Conservation (phyloP, 2,113 vertebrate genomes). For the Diadophis punctatus region DNA sequence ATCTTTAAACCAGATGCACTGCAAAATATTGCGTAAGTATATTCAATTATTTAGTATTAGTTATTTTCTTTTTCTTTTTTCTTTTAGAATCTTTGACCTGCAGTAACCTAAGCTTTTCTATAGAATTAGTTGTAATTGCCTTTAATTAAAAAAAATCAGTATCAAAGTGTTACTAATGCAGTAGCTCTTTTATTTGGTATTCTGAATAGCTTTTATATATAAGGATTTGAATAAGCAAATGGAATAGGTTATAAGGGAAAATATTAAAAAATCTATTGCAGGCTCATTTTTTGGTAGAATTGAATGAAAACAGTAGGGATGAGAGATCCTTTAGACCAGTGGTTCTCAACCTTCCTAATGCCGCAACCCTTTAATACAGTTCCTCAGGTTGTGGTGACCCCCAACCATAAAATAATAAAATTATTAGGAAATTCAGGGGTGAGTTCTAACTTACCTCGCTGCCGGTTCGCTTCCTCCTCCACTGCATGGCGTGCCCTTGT, state of each 20-base stretch:
- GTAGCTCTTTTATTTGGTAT: not conserved
- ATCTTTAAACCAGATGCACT: slow-evolving; percentile 26
- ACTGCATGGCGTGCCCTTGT: no score
- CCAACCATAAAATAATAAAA: no score
- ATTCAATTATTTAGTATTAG: not conserved
- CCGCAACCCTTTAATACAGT: no score
- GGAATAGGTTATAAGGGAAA: not conserved
- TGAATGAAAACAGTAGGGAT: not conserved
- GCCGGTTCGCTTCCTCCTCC: no score
- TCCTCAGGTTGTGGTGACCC: no score
- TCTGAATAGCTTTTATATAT: not conserved
- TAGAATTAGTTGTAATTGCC: not conserved
- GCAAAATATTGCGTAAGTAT: not conserved
- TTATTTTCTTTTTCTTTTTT: not conserved
- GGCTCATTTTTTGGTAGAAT: not conserved
- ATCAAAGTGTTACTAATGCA: not conserved
- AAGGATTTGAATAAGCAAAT: not conserved
- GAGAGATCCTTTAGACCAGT: not conserved
- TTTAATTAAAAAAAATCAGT: not conserved
- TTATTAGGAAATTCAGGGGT: no score
- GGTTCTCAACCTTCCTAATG: no score
- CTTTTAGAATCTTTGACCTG: not conserved
- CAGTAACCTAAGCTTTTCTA: not conserved
- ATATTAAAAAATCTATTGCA: not conserved
- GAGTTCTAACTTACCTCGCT: no score